phyloP scores from a whole-genome alignment of 2,797 vertebrate species.

The Uromys caudimaculatus region DNA sequence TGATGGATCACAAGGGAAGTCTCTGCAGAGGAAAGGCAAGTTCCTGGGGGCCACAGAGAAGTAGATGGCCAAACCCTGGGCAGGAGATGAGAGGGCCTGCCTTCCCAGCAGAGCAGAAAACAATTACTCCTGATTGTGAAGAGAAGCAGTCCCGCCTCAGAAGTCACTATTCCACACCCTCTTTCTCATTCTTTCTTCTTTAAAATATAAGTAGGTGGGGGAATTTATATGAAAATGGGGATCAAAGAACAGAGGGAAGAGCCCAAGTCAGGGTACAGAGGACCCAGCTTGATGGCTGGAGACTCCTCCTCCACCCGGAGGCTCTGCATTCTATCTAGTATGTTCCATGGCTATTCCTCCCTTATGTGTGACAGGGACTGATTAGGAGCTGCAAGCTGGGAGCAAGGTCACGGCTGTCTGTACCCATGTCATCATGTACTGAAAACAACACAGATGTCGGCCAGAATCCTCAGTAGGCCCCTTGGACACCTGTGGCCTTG shows the following conservation, averaged over 20 bases:
- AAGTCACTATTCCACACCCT: slow-evolving; percentile 67
- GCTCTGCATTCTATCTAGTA: background rate
- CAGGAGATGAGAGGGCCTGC: slow-evolving; percentile 62
- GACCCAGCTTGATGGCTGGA: background rate
- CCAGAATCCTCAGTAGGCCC: accelerated
- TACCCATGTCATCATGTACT: background rate
- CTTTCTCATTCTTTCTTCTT: background rate
- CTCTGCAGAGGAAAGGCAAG: background rate
- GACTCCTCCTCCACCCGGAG: background rate
- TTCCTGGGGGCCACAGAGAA: background rate
- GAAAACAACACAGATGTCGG: accelerated
- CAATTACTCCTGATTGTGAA: slow-evolving; percentile 77
- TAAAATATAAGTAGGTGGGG: slow-evolving; percentile 58
- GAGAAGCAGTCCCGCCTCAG: slow-evolving; percentile 79
- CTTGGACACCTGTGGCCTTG: accelerated
- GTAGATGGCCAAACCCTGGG: background rate
- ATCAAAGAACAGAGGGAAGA: slow-evolving; percentile 69
- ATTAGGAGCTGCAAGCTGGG: accelerated
- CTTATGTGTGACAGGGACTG: accelerated
- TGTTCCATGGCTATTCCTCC: background rate
- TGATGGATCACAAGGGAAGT: slow-evolving; percentile 50
- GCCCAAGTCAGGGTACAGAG: background rate
- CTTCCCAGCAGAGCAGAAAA: slow-evolving; percentile 67
- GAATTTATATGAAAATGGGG: slow-evolving; percentile 72
- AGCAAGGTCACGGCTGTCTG: background rate